Percentiles rank a stretch among this genome's conserved stretches.
phyloP scores from a whole-genome alignment of 1,140 invertebrate genomes.

The Tachypleus tridentatus region DNA sequence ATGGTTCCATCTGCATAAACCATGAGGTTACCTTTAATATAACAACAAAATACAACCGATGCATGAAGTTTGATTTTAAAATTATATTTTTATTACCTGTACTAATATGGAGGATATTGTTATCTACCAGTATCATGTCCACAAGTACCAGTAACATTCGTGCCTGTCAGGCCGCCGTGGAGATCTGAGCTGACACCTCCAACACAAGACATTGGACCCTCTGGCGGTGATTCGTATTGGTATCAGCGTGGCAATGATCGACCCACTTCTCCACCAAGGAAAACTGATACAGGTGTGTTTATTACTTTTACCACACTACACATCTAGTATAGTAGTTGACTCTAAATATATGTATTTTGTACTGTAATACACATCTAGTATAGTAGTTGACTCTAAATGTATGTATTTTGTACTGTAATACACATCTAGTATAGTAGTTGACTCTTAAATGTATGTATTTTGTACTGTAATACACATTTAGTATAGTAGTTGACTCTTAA shows the following conservation, averaged over 20 bases:
- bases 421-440: too few relatives aligned
- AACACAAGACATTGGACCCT: neutral
- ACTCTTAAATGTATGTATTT: too few relatives aligned
- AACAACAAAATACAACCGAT: neutral
- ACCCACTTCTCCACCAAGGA: neutral
- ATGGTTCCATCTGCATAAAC: too few relatives aligned
- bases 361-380: too few relatives aligned
- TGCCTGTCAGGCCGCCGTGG: slow-evolving; percentile 19
- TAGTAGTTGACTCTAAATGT: too few relatives aligned
- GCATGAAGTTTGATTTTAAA: neutral
- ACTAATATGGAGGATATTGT: neutral
- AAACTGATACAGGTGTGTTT: neutral
- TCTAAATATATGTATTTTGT: too few relatives aligned
- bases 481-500: too few relatives aligned
- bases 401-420: too few relatives aligned
- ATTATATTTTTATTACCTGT: neutral
- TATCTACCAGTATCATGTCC: slow-evolving; percentile 23
- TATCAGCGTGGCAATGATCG: neutral
- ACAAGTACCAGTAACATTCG: slow-evolving; percentile 20
- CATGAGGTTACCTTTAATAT: too few relatives aligned
- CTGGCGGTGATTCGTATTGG: neutral
- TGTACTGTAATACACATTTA: too few relatives aligned
- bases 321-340: too few relatives aligned
- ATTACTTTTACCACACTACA: too few relatives aligned
- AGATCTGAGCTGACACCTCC: slow-evolving; percentile 5